Evolutionary conservation across 2,113 vertebrate genomes (phyloP).

Genomic region (Acinonyx jubatus): DNA sequence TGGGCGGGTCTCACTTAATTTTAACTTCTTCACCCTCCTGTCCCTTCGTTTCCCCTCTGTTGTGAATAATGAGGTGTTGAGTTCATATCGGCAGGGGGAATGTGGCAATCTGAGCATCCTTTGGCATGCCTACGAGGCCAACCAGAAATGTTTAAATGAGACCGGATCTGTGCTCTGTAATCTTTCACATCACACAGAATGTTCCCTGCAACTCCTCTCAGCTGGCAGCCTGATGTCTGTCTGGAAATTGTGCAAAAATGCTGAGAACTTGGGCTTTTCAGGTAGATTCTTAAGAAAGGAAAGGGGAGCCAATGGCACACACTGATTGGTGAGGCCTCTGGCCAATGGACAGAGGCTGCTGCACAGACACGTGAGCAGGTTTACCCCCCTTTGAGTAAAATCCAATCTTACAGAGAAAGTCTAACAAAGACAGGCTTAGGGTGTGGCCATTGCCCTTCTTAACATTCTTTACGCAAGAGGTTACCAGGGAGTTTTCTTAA

Average conservation of each 20-base stretch:
- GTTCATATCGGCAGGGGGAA: slow-evolving; percentile 49
- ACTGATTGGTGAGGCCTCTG: slow-evolving; percentile 45
- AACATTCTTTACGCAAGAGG: not conserved
- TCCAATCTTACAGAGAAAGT: not conserved
- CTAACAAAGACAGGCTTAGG: not conserved
- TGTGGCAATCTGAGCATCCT: slow-evolving; percentile 40
- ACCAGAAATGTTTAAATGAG: slow-evolving; percentile 41
- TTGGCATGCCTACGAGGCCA: slow-evolving; percentile 50
- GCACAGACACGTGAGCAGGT: not conserved
- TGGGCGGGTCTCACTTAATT: fast-evolving
- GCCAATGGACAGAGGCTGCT: slow-evolving; percentile 62
- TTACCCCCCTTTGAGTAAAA: not conserved
- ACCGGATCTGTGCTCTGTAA: slow-evolving; percentile 56
- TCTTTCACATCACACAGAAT: slow-evolving; percentile 52
- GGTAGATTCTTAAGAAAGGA: not conserved
- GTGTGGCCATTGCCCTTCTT: not conserved
- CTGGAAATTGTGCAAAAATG: not conserved
- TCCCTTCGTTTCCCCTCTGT: not conserved
- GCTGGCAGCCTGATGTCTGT: slow-evolving; percentile 5
- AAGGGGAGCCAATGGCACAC: not conserved
- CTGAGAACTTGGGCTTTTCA: not conserved
- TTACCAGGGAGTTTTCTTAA: not conserved
- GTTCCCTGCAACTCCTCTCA: not conserved
- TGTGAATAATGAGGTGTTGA: slow-evolving; percentile 47
- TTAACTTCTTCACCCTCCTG: not conserved